Conservation (phyloP, 2,888 invertebrate genomes). For the Melieria crassipennis region DNA sequence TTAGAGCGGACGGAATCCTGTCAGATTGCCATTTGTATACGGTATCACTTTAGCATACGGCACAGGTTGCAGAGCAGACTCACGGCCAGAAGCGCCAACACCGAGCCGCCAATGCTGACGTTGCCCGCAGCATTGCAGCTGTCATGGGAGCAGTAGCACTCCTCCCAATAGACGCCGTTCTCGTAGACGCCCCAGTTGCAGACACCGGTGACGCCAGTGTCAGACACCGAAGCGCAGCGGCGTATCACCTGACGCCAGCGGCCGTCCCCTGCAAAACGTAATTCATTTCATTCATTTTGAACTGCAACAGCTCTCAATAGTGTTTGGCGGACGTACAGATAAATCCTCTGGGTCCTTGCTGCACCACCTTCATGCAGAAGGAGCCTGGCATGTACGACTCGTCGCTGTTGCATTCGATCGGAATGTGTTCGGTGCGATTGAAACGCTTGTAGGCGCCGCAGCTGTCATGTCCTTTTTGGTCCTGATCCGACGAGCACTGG, state of each 20-base stretch:
- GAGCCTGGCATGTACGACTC: conserved; percentile 95
- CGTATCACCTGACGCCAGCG: conserved; percentile 92
- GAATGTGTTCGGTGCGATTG: conserved; percentile 84
- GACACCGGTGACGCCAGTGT: conserved; percentile 91
- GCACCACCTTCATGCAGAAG: conserved; percentile 94
- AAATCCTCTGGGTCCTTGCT: conserved; percentile 93
- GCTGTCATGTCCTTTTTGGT: conserved; percentile 77
- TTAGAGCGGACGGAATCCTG: no score
- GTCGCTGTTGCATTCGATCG: conserved; percentile 93
- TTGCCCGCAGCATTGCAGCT: conserved; percentile 75
- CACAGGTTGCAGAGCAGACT: no score
- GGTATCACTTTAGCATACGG: no score
- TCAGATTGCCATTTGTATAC: no score
- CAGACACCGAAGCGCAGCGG: conserved; percentile 88
- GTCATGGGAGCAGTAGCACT: conserved; percentile 93
- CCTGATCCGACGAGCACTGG: conserved; percentile 90
- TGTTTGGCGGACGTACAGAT: conserved; percentile 78
- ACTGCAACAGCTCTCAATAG: neutral
- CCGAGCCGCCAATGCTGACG: neutral
- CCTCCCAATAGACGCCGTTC: conserved; percentile 96
- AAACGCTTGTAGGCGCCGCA: conserved; percentile 92
- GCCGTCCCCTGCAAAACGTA: conserved; percentile 80
- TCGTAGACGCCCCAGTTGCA: conserved; percentile 97
- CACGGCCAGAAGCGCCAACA: no score
- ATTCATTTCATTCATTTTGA: neutral